These are phyloP conservation scores for Nemopilema nomurai DNA, from an alignment of 30 jellyfish, hydroid and myxozoan genomes.

Conservation along the genomic window DNA sequence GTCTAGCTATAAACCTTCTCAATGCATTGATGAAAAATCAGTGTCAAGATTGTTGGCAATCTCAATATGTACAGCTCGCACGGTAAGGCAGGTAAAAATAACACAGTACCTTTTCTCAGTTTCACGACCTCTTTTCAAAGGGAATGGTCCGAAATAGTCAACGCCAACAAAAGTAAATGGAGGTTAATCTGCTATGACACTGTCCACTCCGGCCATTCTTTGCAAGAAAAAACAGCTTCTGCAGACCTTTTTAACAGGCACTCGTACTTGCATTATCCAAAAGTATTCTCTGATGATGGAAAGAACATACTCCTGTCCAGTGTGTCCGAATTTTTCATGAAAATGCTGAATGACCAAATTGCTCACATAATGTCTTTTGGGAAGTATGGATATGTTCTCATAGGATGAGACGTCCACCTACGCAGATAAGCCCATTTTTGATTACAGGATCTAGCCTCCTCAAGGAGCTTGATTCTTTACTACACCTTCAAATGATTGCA, in stretches of 20 bases:
- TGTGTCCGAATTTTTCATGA: constrained; percentile 27
- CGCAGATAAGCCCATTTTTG: constrained; percentile 17
- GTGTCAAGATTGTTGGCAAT: constrained; percentile 33
- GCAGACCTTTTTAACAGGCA: constrained; percentile 18
- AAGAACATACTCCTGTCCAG: constrained; percentile 39
- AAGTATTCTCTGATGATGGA: constrained; percentile 38
- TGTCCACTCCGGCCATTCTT: constrained; percentile 51
- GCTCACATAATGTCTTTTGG: constrained; percentile 28
- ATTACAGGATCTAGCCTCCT: constrained; percentile 27
- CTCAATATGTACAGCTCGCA: constrained; percentile 60
- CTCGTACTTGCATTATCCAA: constrained; percentile 48
- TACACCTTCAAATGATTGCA: background rate
- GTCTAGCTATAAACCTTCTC: constrained; percentile 40
- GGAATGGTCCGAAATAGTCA: constrained; percentile 59
- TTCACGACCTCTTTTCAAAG: constrained; percentile 43
- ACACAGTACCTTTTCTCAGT: constrained; percentile 62
- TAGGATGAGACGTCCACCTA: constrained; percentile 39
- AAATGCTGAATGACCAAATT: constrained; percentile 30
- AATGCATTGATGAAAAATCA: constrained; percentile 19
- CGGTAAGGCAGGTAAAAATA: constrained; percentile 53
- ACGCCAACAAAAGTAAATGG: constrained; percentile 62
- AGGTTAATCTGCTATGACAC: constrained; percentile 46
- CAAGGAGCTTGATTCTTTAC: constrained; percentile 26
- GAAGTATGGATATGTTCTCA: constrained; percentile 27
- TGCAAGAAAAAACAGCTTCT: constrained; percentile 35